phyloP scores from a whole-genome alignment of 1,140 invertebrate species.

The Olivierus martensii region DNA sequence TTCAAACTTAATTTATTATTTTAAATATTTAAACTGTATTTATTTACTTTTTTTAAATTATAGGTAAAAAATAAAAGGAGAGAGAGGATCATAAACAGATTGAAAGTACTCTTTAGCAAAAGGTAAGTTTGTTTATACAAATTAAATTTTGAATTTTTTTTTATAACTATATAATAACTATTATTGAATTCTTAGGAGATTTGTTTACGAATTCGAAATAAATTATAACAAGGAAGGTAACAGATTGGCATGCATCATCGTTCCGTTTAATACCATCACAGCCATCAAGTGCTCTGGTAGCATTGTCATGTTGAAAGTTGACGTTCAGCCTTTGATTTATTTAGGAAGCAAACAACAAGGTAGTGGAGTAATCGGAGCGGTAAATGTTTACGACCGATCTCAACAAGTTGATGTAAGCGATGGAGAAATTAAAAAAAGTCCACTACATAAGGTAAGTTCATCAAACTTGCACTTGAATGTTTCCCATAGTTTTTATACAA shows the following conservation, averaged over 20 bases:
- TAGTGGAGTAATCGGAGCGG: constrained; percentile 1
- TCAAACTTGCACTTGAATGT: no score
- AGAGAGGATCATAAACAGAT: no score
- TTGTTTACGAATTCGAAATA: constrained; percentile 9
- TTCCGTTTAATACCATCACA: constrained; percentile 3
- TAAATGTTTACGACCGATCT: constrained; percentile 2
- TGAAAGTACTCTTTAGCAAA: no score
- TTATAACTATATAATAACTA: no score
- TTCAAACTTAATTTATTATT: no score
- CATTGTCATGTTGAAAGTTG: not conserved
- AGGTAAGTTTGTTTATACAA: no score
- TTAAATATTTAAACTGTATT: no score
- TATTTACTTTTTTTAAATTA: no score
- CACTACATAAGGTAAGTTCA: not conserved
- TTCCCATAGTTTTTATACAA: no score
- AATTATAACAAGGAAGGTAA: not conserved
- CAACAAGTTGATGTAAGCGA: not conserved
- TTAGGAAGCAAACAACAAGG: not conserved
- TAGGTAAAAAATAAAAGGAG: no score
- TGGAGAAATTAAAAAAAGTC: not conserved
- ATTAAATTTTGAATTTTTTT: no score
- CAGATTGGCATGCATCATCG: constrained; percentile 1
- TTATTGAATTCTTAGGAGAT: constrained; percentile 1
- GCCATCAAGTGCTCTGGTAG: constrained; percentile 1
- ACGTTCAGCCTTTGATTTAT: not conserved